Base-by-base conservation (phyloP, 2,888 invertebrate genomes). In the Dryomyza anilis region DNA sequence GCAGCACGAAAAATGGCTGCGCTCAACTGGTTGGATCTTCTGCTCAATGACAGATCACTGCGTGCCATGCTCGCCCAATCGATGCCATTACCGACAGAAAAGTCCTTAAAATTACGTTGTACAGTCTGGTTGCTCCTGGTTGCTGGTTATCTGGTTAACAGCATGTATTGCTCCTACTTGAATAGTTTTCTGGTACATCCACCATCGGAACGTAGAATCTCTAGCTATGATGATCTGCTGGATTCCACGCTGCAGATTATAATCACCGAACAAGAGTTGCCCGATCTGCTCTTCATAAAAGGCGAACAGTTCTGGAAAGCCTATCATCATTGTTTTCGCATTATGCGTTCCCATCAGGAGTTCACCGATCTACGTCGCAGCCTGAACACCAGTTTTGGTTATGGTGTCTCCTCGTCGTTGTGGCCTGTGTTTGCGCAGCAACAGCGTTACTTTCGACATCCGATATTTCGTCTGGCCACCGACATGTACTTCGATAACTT, bases 1-100 rank as follows among this genome's bases (percentile, higher is more conserved):
- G 16, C 43, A 43, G 43, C n/a, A n/a, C n/a, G 19, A 16, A 43
- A 43, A 43, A n/a, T n/a, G 1, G 25, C 6, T n/a, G 10, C 50
- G 1, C 5, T 8, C 23, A 7, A 8, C 3, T 50, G 50, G 23
- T 25, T 12, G 50, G 25, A 53, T 2, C 14, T 33, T 1, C 12
- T 67, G 6, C 12, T 72, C 5, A 62, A 69, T 4, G 72, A 75
- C 39, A 67, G 72, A 25, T 69, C 73, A 0, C 46, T 80, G 3
- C 67, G 77, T 1, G 74, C 73, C n/a, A 57, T 73, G 2, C 27
- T 78, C 7, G 67, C 64, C 1, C 79, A 79, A 39, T 43, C 76
- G 0, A 73, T 77, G 58, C 30, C 57, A 0, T 58, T 77, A 25
- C 64, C 72, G 0, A 27, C 12, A 4, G 12, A 25, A 7, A 7